A percentile compares a stretch with the other conserved stretches of the same genome.
phyloP scores from a whole-genome alignment of 2,113 vertebrate genomes.

The Tetrax tetrax region DNA sequence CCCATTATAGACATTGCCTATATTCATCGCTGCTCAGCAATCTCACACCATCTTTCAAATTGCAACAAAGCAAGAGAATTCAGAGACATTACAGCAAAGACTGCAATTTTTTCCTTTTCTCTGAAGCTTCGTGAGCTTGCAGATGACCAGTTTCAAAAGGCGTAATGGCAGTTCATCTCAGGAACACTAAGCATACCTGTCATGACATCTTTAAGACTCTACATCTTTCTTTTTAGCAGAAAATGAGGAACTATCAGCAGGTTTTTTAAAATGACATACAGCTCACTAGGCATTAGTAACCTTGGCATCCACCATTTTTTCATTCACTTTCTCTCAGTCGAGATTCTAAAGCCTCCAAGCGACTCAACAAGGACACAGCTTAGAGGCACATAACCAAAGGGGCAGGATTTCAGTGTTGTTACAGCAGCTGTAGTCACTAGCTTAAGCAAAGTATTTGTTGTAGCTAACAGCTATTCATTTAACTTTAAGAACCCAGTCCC shows the following conservation, averaged over 20 bases:
- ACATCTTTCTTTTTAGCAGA: not conserved
- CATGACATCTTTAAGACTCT: not conserved
- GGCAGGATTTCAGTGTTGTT: not conserved
- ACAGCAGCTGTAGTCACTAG: not conserved
- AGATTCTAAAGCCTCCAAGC: not conserved
- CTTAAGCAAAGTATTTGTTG: not conserved
- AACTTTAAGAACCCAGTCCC: not conserved
- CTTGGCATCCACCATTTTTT: not conserved
- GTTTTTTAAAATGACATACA: not conserved
- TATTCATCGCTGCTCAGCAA: slow-evolving; percentile 1
- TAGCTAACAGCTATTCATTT: not conserved
- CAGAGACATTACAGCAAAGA: not conserved
- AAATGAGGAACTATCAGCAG: not conserved
- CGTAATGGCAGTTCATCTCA: not conserved
- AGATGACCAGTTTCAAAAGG: not conserved
- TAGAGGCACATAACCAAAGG: not conserved
- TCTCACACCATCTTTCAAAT: slow-evolving; percentile 10
- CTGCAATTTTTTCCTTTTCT: not conserved
- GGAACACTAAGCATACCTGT: not conserved
- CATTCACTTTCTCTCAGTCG: not conserved
- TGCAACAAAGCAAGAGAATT: slow-evolving; percentile 2
- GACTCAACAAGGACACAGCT: not conserved
- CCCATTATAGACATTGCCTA: not conserved
- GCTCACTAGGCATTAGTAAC: not conserved
- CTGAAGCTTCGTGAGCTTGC: not conserved